Conservation (phyloP, 2,797 vertebrate genomes). For the Cyclopterus lumpus region DNA sequence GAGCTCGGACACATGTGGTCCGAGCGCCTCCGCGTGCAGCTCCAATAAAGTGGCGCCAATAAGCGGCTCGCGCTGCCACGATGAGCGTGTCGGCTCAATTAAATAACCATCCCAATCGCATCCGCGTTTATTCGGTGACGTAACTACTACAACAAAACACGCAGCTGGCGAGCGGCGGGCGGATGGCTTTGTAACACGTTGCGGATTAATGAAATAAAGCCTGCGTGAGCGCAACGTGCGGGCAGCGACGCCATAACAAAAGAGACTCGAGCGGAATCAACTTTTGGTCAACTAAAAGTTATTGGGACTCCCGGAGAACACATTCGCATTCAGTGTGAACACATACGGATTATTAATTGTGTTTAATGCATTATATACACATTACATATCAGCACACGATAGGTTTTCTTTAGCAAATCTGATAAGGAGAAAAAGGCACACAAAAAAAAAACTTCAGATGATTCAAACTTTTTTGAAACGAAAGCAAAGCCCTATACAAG, state of each 20-base stretch:
- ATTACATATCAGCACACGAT: background rate
- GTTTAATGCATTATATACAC: background rate
- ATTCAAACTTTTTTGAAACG: background rate
- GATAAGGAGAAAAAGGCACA: background rate
- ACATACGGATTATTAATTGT: accelerated
- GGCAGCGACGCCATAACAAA: background rate
- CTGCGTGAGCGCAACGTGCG: background rate
- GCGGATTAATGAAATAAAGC: constrained; percentile 15
- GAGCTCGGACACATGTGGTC: background rate
- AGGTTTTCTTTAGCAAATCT: background rate
- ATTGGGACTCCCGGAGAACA: background rate
- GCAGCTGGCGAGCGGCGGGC: background rate
- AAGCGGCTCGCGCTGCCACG: constrained; percentile 80
- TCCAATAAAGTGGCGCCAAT: constrained; percentile 94
- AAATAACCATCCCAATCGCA: constrained; percentile 74
- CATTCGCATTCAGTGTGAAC: background rate
- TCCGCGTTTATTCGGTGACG: constrained; percentile 73
- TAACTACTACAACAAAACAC: background rate
- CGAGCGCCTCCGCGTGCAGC: constrained; percentile 37
- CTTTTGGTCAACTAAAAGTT: background rate
- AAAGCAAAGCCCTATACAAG: background rate
- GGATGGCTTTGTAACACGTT: background rate
- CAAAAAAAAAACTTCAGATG: background rate
- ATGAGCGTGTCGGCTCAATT: constrained; percentile 75
- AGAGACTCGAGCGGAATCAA: constrained; percentile 1